Evolutionary conservation across 2,113 vertebrate genomes (phyloP).

Genomic region (Malurus cyaneus): DNA sequence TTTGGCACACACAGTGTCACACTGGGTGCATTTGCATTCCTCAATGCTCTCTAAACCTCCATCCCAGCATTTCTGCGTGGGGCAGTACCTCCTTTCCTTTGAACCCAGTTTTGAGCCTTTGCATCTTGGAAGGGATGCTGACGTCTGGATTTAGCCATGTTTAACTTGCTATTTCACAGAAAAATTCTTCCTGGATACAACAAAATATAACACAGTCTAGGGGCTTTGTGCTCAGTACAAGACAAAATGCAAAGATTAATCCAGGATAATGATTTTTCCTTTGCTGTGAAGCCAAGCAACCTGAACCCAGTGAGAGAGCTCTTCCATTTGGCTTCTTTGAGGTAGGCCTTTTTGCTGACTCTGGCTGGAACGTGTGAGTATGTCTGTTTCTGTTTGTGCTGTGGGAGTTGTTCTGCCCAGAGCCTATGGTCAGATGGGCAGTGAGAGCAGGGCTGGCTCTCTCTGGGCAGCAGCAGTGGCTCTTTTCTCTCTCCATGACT

Average conservation of each 20-base stretch:
- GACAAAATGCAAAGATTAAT: background rate
- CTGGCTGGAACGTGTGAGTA: background rate
- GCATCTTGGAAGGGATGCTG: background rate
- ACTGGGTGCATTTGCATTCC: accelerated
- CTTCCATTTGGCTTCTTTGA: background rate
- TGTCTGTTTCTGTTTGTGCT: background rate
- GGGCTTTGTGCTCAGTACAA: background rate
- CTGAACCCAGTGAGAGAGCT: background rate
- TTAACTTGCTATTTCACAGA: background rate
- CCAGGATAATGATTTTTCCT: background rate
- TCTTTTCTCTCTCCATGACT: conserved; percentile 25
- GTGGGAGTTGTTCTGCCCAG: background rate
- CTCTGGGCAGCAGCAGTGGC: background rate
- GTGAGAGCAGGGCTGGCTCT: background rate
- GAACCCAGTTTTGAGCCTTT: background rate
- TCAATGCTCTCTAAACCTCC: background rate
- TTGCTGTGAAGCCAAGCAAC: background rate
- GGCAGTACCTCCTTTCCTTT: background rate
- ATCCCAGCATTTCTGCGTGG: background rate
- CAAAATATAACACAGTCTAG: background rate
- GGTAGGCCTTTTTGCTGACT: background rate
- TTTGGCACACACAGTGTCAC: background rate
- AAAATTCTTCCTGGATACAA: background rate
- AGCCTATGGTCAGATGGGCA: background rate
- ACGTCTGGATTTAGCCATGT: background rate